Evolutionary conservation across 1,140 invertebrate genomes (phyloP).

Genomic region (Probaryconus sp.): DNA sequence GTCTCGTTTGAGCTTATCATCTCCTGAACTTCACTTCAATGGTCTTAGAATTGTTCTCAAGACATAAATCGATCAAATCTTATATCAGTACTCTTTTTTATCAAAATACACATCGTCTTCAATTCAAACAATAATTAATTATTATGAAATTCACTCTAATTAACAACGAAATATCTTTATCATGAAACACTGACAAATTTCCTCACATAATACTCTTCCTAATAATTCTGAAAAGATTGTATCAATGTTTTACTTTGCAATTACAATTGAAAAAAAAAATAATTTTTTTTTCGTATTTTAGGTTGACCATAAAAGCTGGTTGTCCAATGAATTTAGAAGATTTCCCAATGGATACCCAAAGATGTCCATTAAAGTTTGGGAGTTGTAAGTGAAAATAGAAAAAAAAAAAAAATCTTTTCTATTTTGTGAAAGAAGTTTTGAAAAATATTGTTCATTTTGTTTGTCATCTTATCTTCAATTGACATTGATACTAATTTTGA

Average conservation of each 20-base stretch:
- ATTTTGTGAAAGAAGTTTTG: no score
- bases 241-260: no score
- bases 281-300: slow-evolving; percentile 71
- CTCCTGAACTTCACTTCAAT: slow-evolving; percentile 47
- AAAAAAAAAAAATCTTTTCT: no score
- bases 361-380: slow-evolving; percentile 90
- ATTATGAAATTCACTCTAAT: no score
- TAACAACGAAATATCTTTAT: no score
- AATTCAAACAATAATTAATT: no score
- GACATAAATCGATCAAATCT: slow-evolving; percentile 33
- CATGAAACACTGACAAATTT: no score
- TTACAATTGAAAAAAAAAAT: neutral
- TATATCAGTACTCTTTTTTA: slow-evolving; percentile 21
- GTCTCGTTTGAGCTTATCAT: slow-evolving; percentile 52
- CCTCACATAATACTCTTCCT: no score
- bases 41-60: slow-evolving; percentile 46
- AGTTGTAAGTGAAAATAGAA: slow-evolving; percentile 85
- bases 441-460: no score
- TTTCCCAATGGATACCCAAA: slow-evolving; percentile 94
- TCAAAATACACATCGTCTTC: neutral
- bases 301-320: slow-evolving; percentile 93
- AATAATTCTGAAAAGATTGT: no score
- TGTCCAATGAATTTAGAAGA: slow-evolving; percentile 95
- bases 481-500: neutral
- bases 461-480: no score